Base-by-base conservation (phyloP, 2,888 invertebrate genomes). In the Ypsolopha scabrella region DNA sequence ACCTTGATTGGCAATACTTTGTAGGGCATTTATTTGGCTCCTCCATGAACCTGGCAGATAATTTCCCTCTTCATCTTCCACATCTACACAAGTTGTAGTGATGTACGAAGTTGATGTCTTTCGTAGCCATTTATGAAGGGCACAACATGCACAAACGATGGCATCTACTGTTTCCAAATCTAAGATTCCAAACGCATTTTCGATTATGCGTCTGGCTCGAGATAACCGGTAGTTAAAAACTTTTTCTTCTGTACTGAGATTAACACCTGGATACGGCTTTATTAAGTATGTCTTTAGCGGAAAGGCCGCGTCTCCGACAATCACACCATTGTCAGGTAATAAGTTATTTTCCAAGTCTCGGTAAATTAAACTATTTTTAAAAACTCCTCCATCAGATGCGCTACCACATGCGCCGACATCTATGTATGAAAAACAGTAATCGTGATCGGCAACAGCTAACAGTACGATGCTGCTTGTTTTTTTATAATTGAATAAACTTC, bases 321-420 rank as follows among this genome's bases (percentile, higher is more conserved):
- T 35, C 13, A 51, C 53, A n/a, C 7, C 7, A 37, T 37, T 7
- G 7, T 37, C 38, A 37, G 38, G 38, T n/a, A n/a, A n/a, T n/a
- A n/a, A n/a, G n/a, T n/a, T n/a, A n/a, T n/a, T n/a, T n/a, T n/a
- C n/a, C n/a, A n/a, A n/a, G n/a, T n/a, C 10, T n/a, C 11, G 39
- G 39, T 11, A 39, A 33, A 24, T 33, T 9, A 33, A 8, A 24
- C 34, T n/a, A 9, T n/a, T n/a, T n/a, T n/a, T 24, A 9, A 45
- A 33, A 9, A 8, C 33, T 45, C 8, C 9, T 14, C 33, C 33
- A 33, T 33, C 45, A 9, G 59, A 58, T 49, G 57, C 55, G 38
- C 52, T 56, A 13, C 56, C 56, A 46, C 54, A 56, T 24, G 53
- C 48, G n/a, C 56, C 56, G 39, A 54, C 52, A 39, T 35, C 50